Conservation (phyloP, 2,113 vertebrate species). For the Chamaea fasciata region DNA sequence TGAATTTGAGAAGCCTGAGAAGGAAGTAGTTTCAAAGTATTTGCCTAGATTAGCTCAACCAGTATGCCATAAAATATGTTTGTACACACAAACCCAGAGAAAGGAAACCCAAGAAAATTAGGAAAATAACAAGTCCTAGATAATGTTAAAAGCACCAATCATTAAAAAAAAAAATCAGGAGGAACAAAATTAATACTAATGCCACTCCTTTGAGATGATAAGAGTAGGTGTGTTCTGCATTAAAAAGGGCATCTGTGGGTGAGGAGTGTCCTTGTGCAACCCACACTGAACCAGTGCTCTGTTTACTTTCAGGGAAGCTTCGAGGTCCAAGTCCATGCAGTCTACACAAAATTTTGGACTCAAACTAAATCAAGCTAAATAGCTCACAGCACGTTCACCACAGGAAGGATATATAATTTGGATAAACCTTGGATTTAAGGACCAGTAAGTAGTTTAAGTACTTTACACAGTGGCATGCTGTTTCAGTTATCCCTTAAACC, state of each 20-base stretch:
- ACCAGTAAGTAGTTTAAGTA: not conserved
- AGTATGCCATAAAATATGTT: not conserved
- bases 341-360: not conserved
- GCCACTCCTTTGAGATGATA: not conserved
- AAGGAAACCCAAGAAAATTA: not conserved
- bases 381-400: not conserved
- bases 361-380: not conserved
- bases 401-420: not conserved
- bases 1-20: not conserved
- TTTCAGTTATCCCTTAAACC: not conserved
- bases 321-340: not conserved
- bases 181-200: not conserved
- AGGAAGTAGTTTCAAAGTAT: not conserved
- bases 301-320: not conserved
- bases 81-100: not conserved
- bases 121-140: not conserved
- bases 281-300: not conserved
- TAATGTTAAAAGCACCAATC: not conserved
- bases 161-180: not conserved
- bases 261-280: not conserved
- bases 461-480: not conserved
- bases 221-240: not conserved
- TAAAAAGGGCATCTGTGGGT: not conserved
- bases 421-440: not conserved
- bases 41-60: not conserved